These are phyloP conservation scores for Oligia strigilis DNA, from an alignment of 2,888 invertebrate genomes.

Conservation along the genomic window DNA sequence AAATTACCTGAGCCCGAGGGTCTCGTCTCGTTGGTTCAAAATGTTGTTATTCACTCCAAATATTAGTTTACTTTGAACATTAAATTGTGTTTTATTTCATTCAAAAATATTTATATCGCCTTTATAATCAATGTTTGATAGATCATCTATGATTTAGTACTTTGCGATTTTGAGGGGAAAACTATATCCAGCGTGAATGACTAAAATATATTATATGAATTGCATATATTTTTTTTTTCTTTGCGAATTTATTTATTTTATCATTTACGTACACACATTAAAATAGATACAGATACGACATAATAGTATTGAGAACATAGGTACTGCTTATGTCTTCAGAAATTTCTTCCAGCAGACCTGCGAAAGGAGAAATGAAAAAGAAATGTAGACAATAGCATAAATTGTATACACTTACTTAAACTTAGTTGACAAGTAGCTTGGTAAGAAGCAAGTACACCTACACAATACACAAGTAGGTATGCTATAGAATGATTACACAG, in stretches of 20 bases:
- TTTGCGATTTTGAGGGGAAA: background rate
- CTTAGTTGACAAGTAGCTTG: background rate
- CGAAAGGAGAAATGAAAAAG: background rate
- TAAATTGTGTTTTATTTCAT: background rate
- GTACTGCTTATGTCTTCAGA: background rate
- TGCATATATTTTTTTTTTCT: background rate
- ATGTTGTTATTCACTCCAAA: background rate
- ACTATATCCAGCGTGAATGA: no score
- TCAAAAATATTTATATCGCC: background rate
- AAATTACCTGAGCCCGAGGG: constrained; percentile 13
- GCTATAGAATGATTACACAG: background rate
- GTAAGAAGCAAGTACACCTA: background rate
- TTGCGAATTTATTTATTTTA: background rate
- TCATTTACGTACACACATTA: background rate
- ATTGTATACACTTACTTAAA: background rate
- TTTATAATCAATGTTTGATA: background rate
- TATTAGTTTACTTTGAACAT: background rate
- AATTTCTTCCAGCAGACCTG: background rate
- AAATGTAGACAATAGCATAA: background rate
- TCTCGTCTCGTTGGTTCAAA: background rate
- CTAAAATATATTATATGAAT: background rate
- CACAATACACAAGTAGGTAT: background rate
- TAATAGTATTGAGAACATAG: background rate
- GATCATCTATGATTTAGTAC: background rate
- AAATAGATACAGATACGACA: background rate